These are phyloP conservation scores for Channa argus DNA, from an alignment of 2,113 vertebrate genomes.

Conservation along the genomic window DNA sequence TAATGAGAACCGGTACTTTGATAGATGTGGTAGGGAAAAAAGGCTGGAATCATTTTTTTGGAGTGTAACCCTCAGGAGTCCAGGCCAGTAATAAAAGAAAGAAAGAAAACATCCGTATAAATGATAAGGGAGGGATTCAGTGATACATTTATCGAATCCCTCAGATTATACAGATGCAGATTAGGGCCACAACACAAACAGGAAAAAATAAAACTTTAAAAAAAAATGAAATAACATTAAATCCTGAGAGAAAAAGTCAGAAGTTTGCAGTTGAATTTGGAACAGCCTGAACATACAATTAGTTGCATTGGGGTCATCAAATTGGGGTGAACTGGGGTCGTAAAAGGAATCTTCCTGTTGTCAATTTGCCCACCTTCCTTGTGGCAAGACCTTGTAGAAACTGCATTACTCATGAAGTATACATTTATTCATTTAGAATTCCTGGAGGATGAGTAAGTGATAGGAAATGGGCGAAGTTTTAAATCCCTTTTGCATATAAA, in stretches of 20 bases:
- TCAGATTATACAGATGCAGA: too few species aligned
- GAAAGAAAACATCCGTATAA: background rate
- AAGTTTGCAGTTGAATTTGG: background rate
- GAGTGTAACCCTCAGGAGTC: background rate
- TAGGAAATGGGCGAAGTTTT: background rate
- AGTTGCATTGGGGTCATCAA: too few species aligned
- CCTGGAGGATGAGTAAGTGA: background rate
- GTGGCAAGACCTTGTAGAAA: background rate
- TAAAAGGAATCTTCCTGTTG: background rate
- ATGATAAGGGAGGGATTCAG: background rate
- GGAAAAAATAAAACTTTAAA: too few species aligned
- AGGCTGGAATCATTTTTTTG: background rate
- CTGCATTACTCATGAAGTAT: background rate
- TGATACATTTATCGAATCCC: too few species aligned
- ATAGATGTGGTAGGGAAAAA: background rate
- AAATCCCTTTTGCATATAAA: conserved; percentile 4
- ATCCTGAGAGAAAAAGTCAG: too few species aligned
- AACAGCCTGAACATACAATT: background rate
- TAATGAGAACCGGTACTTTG: background rate
- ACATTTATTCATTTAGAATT: background rate
- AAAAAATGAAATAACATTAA: too few species aligned
- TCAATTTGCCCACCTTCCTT: background rate
- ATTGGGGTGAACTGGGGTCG: too few species aligned
- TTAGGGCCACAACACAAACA: too few species aligned
- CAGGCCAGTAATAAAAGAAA: background rate